Evolutionary conservation across 2,888 invertebrate species (phyloP).

Genomic region (Abrostola tripartita): DNA sequence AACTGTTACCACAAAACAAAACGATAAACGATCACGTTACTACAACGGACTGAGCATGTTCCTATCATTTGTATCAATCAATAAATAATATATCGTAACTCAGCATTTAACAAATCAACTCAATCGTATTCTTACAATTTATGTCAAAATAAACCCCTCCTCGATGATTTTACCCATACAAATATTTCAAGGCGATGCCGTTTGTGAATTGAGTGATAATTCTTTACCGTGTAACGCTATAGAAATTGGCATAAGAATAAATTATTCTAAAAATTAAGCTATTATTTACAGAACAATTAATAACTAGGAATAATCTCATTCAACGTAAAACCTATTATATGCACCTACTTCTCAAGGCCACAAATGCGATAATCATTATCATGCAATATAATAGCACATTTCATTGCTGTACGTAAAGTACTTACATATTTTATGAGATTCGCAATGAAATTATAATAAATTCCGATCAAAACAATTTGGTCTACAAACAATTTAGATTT

Average conservation of each 20-base stretch:
- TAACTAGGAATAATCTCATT: constrained; percentile 85
- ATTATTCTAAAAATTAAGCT: constrained; percentile 75
- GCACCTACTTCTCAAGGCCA: constrained; percentile 77
- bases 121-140: constrained; percentile 31
- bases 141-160: constrained; percentile 39
- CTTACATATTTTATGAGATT: constrained; percentile 65
- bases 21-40: constrained; percentile 61
- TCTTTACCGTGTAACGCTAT: constrained; percentile 65
- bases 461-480: constrained; percentile 41
- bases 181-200: constrained; percentile 34
- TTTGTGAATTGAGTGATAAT: constrained; percentile 53
- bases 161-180: constrained; percentile 26
- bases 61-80: constrained; percentile 33
- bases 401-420: constrained; percentile 49
- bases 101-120: constrained; percentile 58
- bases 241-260: constrained; percentile 73
- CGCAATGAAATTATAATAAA: constrained; percentile 59
- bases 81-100: constrained; percentile 64
- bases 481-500: constrained; percentile 18
- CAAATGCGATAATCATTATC: constrained; percentile 58
- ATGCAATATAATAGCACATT: constrained; percentile 30
- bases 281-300: constrained; percentile 83
- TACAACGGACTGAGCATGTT: constrained; percentile 48
- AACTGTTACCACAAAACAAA: constrained; percentile 66
- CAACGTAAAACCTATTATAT: constrained; percentile 72